Evolutionary conservation across 2,113 vertebrate genomes (phyloP).

Genomic region (Urocolius indicus): DNA sequence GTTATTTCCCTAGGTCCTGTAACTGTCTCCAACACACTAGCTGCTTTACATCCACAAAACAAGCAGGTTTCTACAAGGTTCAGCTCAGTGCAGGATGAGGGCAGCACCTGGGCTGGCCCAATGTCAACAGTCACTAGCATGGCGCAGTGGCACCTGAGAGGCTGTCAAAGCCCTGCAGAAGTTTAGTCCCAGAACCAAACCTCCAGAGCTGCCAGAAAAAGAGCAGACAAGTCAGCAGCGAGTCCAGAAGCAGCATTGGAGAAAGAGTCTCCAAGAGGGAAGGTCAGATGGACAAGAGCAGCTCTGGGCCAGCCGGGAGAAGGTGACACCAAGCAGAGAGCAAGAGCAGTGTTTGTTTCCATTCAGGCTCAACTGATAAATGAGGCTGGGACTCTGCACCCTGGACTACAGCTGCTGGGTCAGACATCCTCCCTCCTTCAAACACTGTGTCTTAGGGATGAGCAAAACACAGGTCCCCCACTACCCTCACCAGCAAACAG

Average conservation of each 20-base stretch:
- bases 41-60: rapidly evolving
- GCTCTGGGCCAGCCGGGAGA: rapidly evolving
- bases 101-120: background rate
- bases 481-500: rapidly evolving
- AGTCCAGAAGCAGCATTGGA: background rate
- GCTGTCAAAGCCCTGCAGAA: background rate
- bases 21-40: background rate
- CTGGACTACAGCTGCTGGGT: rapidly evolving
- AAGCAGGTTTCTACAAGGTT: background rate
- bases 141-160: background rate
- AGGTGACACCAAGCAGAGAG: background rate
- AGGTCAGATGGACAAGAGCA: background rate
- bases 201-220: background rate
- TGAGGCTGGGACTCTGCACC: background rate
- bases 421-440: background rate
- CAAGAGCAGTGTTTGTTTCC: background rate
- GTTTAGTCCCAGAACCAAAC: background rate
- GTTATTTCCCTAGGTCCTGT: background rate
- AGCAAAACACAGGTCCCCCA: background rate
- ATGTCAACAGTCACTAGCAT: background rate
- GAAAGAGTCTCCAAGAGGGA: background rate
- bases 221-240: background rate
- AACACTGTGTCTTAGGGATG: background rate
- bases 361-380: background rate
- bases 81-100: rapidly evolving